Evolutionary conservation across 2,888 invertebrate species (phyloP).

Genomic region (Microplitis deprimator): DNA sequence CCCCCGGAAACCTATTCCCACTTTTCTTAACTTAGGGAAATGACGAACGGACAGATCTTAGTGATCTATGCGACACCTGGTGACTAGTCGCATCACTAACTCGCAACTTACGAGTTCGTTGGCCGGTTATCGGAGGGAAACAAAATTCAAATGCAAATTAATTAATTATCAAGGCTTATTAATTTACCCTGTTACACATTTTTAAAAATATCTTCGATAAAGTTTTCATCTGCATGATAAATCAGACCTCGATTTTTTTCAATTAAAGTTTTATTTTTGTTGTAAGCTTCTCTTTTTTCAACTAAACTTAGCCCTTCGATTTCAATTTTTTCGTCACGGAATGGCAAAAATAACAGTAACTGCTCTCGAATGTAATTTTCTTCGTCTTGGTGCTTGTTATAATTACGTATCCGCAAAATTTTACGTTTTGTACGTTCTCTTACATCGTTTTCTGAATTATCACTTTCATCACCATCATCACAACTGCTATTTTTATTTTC

Average conservation of each 20-base stretch:
- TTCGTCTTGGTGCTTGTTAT: not conserved
- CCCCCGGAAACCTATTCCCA: too few relatives aligned
- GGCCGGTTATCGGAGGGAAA: too few relatives aligned
- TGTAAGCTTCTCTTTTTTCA: slow-evolving; percentile 2
- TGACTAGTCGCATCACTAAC: too few relatives aligned
- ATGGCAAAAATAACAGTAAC: slow-evolving; percentile 22
- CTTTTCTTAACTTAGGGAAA: too few relatives aligned
- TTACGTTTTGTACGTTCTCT: not conserved
- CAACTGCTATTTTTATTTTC: not conserved
- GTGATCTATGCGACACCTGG: too few relatives aligned
- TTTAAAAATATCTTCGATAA: slow-evolving; percentile 3
- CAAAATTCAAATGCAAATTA: too few relatives aligned
- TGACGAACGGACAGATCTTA: too few relatives aligned
- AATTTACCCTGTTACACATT: too few relatives aligned
- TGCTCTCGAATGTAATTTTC: slow-evolving; percentile 24
- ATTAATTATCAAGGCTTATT: too few relatives aligned
- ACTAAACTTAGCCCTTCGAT: not conserved
- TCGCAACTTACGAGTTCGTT: too few relatives aligned
- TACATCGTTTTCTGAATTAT: not conserved
- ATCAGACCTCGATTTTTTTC: slow-evolving; percentile 9
- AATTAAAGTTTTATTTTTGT: not conserved
- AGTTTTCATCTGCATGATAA: slow-evolving; percentile 3
- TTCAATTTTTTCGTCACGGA: slow-evolving; percentile 9
- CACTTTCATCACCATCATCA: slow-evolving; percentile 8
- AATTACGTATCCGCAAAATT: slow-evolving; percentile 13